Base-by-base conservation (phyloP, 23 tunicate genomes). In the Ciona savignyi region DNA sequence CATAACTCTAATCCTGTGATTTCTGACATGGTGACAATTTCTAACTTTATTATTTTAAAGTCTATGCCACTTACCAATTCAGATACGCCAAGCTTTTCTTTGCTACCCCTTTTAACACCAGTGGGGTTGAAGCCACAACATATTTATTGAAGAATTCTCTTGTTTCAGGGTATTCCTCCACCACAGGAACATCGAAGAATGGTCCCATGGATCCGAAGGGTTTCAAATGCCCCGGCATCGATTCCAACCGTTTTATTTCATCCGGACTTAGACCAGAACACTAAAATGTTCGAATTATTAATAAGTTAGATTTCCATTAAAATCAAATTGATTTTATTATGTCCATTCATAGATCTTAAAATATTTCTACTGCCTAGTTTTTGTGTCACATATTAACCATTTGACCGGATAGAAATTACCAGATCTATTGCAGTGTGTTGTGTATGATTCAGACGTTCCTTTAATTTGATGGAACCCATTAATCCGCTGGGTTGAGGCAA, bases 121-220 rank as follows among this genome's bases (percentile, higher is more conserved):
- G 27, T 25, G 88, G 88, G 6, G 70, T 76, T 3, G 81, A 75
- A 22, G 81, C 74, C 3, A 69, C 60, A 29, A 83, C 88, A 60
- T 68, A 76, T 19, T 76, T 68, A 34, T 83, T 83, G 62, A 83
- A 83, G 60, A 83, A 83, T 1, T 75, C 81, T 23, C 35, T 60
- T 4, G 79, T 67, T 0, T 70, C 4, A 11, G 88, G 88, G 61
- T 74, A 83, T 25, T 72, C 81, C 1, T 83, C 76, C 21, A 68
- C 30, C 1, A 30, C 25, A 9, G 67, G 74, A 21, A 83, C 35
- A 9, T 83, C 51, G 27, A 83, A 83, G 51, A 15, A 76, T 4
- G 81, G 81, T 28, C 88, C 88, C 3, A 28, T 62, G 20, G 81
- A 75, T 3, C 88, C 88, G 9, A 83, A 60, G 20, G 88, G 88